Conservation (phyloP, 2,797 vertebrate species). For the Lepus oiostolus region DNA sequence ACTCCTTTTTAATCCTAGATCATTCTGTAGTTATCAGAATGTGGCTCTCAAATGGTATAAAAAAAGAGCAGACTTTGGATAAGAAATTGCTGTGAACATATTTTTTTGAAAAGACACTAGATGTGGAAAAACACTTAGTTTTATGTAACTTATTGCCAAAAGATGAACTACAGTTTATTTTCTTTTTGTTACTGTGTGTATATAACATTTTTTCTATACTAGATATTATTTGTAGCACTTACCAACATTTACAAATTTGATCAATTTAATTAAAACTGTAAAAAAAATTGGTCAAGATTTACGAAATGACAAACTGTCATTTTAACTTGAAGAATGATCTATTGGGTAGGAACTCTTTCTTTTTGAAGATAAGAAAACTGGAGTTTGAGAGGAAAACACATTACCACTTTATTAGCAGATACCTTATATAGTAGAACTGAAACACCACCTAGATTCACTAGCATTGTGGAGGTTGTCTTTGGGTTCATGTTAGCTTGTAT, state of each 20-base stretch:
- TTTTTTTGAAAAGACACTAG: neutral
- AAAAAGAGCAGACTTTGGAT: neutral
- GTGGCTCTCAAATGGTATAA: neutral
- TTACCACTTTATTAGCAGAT: neutral
- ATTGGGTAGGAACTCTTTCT: neutral
- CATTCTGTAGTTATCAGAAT: neutral
- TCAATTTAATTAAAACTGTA: no score
- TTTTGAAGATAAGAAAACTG: neutral
- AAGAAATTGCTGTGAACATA: neutral
- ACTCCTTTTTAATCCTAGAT: neutral
- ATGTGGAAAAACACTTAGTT: neutral
- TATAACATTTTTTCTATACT: neutral
- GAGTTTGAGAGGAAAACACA: neutral
- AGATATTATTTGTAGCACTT: neutral
- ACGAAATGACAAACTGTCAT: neutral
- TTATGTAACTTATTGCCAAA: neutral
- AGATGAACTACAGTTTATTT: neutral
- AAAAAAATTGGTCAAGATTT: neutral
- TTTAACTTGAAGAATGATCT: constrained; percentile 6
- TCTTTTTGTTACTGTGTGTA: neutral
- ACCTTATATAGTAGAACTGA: neutral
- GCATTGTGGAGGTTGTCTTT: neutral
- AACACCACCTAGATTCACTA: neutral
- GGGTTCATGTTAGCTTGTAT: neutral
- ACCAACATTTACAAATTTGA: no score